Conservation (phyloP, 1,140 invertebrate genomes). For the Hylyphantes graminicola region DNA sequence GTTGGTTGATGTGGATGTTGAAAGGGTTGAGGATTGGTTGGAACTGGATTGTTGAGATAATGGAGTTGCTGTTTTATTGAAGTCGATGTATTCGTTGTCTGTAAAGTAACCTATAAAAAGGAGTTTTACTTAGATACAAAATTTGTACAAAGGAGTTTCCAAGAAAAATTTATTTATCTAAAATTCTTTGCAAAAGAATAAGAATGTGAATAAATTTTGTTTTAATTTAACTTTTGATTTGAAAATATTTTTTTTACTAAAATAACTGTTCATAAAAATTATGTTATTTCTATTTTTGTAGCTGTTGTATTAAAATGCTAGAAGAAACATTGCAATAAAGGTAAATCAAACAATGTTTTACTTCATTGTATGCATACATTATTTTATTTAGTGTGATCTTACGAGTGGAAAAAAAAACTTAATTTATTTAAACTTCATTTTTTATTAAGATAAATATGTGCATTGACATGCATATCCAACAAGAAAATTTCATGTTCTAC, state of each 20-base stretch:
- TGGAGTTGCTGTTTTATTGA: background rate
- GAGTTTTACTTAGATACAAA: background rate
- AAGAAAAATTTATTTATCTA: background rate
- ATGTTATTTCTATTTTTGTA: too few species aligned
- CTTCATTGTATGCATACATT: too few species aligned
- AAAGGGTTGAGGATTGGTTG: background rate
- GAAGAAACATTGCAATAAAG: too few species aligned
- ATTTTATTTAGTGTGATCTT: too few species aligned
- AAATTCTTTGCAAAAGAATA: background rate
- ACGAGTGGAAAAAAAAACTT: too few species aligned
- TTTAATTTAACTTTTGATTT: background rate
- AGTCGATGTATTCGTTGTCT: background rate
- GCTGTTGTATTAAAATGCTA: too few species aligned
- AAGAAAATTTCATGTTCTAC: too few species aligned
- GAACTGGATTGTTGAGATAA: background rate
- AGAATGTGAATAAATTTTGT: background rate
- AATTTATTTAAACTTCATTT: too few species aligned
- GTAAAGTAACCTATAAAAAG: constrained; percentile 24
- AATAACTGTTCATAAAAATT: background rate
- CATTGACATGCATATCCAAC: too few species aligned
- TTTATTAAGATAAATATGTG: too few species aligned
- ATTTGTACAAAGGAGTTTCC: background rate
- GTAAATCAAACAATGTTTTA: too few species aligned
- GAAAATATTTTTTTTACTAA: too few species aligned
- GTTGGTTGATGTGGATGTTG: background rate